phyloP scores from a whole-genome alignment of 2,888 invertebrate genomes.

The Philereme transversata region DNA sequence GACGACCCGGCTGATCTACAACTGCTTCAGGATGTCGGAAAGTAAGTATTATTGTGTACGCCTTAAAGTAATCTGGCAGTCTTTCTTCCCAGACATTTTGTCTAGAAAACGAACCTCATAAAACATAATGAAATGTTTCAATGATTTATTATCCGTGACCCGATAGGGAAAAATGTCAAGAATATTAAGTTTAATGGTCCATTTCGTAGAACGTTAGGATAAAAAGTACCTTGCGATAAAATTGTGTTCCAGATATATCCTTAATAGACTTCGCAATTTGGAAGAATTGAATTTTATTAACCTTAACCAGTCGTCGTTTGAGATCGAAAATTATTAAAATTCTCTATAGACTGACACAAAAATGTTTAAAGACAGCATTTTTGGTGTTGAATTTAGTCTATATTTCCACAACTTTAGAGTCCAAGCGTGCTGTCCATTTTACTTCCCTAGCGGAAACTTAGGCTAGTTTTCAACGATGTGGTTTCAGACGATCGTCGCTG shows the following conservation, averaged over 20 bases:
- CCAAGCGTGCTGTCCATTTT: neutral
- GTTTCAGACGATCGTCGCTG: slow-evolving; percentile 92
- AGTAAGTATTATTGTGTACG: slow-evolving; percentile 79
- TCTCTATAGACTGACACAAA: neutral
- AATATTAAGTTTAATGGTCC: slow-evolving; percentile 29
- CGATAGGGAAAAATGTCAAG: slow-evolving; percentile 24
- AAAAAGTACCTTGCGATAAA: slow-evolving; percentile 23
- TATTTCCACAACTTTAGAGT: neutral
- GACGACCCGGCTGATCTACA: slow-evolving; percentile 87
- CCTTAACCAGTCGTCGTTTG: neutral
- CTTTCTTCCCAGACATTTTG: slow-evolving; percentile 10
- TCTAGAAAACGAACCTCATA: slow-evolving; percentile 21
- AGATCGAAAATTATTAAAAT: neutral
- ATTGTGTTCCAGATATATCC: slow-evolving; percentile 2
- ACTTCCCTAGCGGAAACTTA: slow-evolving; percentile 60
- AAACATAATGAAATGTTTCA: slow-evolving; percentile 22
- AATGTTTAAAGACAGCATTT: neutral
- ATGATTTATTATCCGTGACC: slow-evolving; percentile 27
- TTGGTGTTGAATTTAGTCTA: neutral
- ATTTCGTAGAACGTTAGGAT: slow-evolving; percentile 17
- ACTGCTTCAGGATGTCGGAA: slow-evolving; percentile 87
- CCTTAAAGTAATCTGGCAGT: slow-evolving; percentile 3
- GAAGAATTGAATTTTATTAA: neutral
- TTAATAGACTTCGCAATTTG: neutral
- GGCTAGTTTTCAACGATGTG: slow-evolving; percentile 81